Base-by-base conservation (phyloP, 2,113 vertebrate genomes). In the Eurypyga helias region DNA sequence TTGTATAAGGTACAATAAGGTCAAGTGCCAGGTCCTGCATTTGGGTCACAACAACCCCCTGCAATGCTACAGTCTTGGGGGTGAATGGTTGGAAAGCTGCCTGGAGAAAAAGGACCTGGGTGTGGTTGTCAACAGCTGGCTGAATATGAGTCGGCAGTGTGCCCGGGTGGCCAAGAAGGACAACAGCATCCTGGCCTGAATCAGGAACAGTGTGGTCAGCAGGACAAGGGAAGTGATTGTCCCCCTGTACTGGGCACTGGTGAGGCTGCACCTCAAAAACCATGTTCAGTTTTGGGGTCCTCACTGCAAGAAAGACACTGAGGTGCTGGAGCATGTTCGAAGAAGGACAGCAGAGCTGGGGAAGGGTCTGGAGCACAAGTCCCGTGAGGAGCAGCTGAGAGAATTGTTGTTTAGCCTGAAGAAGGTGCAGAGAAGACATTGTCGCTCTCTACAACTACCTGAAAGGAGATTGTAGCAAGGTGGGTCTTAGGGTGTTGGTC, bases 1-100 rank as follows among this genome's bases (percentile, higher is more conserved):
- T 1, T 0, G 0, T 46, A 45, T 41, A 12, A 41, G 41, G 41
- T 41, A 12, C 41, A 41, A 41, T 12, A 41, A 41, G 41, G 41
- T 12, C 3, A 4, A 38, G 7, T 79, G 51, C 14, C 0, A 0
- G 10, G 18, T 81, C n/a, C 19, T 84, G 38, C 54, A 11, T 12
- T 25, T 54, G 4, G 3, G 23, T 16, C 45, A 54, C 55, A 85
- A 34, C 19, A 70, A 31, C 17, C 20, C 11, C 7, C 20, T 10
- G 33, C 29, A 38, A 12, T 0, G 0, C 8, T 55, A 51, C 21
- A 61, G 65, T 31, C n/a, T 38, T 20, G 20, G 20, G 23, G 19
- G 11, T 11, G 70, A 52, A 17, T 38, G 11, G 4, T 33, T 88
- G 28, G 48, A 62, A 52, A 61, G 8, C 17, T 87, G 31, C 18